Percentiles rank a stretch among this genome's conserved stretches.
These are phyloP conservation scores for Istiophorus platypterus DNA, from an alignment of 2,113 vertebrate species.

Conservation along the genomic window DNA sequence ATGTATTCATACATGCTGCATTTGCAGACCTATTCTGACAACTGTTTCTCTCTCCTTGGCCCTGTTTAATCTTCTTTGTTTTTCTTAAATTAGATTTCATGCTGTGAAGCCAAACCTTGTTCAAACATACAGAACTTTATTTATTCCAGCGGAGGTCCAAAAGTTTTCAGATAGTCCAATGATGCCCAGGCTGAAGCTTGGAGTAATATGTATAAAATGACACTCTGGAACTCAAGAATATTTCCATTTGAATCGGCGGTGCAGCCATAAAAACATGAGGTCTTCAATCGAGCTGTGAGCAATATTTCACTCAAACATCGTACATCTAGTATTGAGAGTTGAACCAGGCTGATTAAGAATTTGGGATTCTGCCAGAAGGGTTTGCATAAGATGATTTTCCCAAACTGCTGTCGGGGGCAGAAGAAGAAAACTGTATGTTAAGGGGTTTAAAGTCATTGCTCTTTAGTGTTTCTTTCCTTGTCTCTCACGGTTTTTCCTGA, in stretches of 20 bases:
- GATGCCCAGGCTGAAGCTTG: neutral
- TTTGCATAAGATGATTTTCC: neutral
- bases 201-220: neutral
- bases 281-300: too few relatives aligned
- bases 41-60: neutral
- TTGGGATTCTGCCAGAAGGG: too few relatives aligned
- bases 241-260: neutral
- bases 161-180: neutral
- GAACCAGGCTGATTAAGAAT: neutral
- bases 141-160: neutral
- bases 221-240: neutral
- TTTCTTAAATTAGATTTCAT: neutral
- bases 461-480: neutral
- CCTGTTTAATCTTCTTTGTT: neutral
- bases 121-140: neutral
- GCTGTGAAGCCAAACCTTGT: neutral
- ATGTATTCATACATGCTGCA: neutral
- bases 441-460: neutral
- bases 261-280: neutral
- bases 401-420: neutral
- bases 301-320: neutral
- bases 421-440: neutral
- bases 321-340: neutral
- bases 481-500: slow-evolving; percentile 20
- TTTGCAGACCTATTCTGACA: neutral